Base-by-base conservation (phyloP, 2,113 vertebrate genomes). In the Ciconia boyciana region DNA sequence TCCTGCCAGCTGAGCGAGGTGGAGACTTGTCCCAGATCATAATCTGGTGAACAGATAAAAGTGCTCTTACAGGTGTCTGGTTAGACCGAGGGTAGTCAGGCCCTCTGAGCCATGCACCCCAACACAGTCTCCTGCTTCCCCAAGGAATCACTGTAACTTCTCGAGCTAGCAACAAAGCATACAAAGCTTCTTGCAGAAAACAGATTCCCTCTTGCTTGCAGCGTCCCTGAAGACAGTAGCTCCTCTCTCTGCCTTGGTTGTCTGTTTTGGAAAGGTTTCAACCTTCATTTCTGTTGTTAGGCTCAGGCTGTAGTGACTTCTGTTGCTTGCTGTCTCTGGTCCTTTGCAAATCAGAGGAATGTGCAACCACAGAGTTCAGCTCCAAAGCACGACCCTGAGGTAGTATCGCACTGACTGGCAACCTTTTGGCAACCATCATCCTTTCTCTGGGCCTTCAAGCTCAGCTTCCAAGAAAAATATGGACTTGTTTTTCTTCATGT, bases 291-390 rank as follows among this genome's bases (percentile, higher is more conserved):
- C 68, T 78, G 25, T 62, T 1, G 0, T 39, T 31, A n/a, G 68
- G 21, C 52, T 87, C 25, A 66, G 39, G 48, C 65, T 93, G 64
- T 75, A 79, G 6, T 71, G 69, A 65, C 43, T 91, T 71, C 26
- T 83, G 28, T 84, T 80, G 84, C 61, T 87, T 87, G 58, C 60
- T 89, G 26, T 75, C 43, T 83, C 55, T 87, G 29, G 43, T 57
- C 87, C 81, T 90, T 61, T 90, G 80, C 89, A 92, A 43, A 79
- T 78, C 46, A 77, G 80, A 87, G 78, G 52, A 83, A 25, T 70
- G 46, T 66, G 46, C 79, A 44, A 1, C 43, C 65, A 55, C 51
- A 64, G 65, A 68, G n/a, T 19, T 82, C 89, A 89, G 18, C 74
- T 72, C 65, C 66, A 57, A 75, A 93, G 61, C 6, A 4, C 69